phyloP scores from a whole-genome alignment of 2,113 vertebrate species.

The Lycaon pictus region DNA sequence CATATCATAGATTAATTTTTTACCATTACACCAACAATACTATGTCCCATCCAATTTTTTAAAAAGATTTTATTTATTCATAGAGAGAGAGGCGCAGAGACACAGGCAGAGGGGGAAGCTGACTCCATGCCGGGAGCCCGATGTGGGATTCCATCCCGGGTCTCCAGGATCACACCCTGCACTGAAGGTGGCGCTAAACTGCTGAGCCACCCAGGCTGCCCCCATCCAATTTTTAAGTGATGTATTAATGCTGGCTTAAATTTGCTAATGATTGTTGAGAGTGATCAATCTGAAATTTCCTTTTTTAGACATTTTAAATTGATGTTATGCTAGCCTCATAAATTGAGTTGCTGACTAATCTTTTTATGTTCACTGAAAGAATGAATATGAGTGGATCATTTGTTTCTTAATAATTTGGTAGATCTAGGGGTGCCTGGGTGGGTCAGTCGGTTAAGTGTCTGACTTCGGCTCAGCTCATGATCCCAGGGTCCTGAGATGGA shows the following conservation, averaged over 20 bases:
- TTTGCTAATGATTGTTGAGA: conserved; percentile 20
- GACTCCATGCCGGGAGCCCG: too few relatives aligned
- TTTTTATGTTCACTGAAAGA: conserved; percentile 38
- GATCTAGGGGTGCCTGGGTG: not conserved
- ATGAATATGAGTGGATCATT: not conserved
- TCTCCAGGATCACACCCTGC: too few relatives aligned
- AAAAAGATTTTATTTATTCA: too few relatives aligned
- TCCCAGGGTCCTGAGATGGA: too few relatives aligned
- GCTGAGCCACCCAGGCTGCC: too few relatives aligned
- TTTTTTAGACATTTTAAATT: conserved; percentile 11
- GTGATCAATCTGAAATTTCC: not conserved
- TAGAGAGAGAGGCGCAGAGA: too few relatives aligned
- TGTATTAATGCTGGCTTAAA: not conserved
- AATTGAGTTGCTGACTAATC: not conserved
- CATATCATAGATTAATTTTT: not conserved
- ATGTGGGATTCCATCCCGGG: too few relatives aligned
- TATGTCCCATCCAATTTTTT: not conserved
- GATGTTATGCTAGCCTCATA: not conserved
- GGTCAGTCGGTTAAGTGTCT: too few relatives aligned
- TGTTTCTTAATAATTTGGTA: conserved; percentile 53
- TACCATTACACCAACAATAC: not conserved
- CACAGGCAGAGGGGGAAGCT: too few relatives aligned
- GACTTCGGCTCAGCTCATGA: too few relatives aligned
- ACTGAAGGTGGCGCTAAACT: too few relatives aligned
- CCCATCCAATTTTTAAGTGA: not conserved